Evolutionary conservation across 2,888 invertebrate genomes (phyloP).

Genomic region (Cabera pusaria): DNA sequence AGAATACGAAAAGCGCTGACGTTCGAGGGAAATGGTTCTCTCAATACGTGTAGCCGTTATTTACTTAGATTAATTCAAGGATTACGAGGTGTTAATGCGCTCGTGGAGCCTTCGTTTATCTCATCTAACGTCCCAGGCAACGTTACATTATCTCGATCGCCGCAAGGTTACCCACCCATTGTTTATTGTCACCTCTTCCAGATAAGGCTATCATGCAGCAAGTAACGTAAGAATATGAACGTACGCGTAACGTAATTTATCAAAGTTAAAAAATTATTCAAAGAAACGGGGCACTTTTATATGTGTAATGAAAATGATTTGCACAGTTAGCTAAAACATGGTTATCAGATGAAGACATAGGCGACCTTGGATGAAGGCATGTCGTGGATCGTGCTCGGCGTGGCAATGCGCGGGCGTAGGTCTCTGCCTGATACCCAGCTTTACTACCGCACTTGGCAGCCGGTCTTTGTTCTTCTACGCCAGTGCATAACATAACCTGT

Average conservation of each 20-base stretch:
- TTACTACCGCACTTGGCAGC: slow-evolving; percentile 24
- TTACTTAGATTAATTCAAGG: slow-evolving; percentile 5
- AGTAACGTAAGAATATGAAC: slow-evolving; percentile 22
- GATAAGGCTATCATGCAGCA: slow-evolving; percentile 52
- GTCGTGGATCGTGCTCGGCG: slow-evolving; percentile 57
- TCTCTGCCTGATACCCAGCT: slow-evolving; percentile 42
- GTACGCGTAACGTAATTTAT: slow-evolving; percentile 22
- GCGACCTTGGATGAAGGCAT: slow-evolving; percentile 60
- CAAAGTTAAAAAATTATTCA: slow-evolving; percentile 17
- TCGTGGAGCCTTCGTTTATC: slow-evolving; percentile 47
- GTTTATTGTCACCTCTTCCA: slow-evolving; percentile 64
- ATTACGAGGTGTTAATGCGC: slow-evolving; percentile 34
- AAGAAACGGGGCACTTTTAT: too few relatives aligned
- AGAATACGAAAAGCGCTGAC: too few relatives aligned
- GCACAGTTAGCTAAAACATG: slow-evolving; percentile 7
- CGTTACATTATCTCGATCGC: slow-evolving; percentile 49
- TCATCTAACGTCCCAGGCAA: slow-evolving; percentile 33
- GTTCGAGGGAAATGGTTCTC: too few relatives aligned
- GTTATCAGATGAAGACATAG: slow-evolving; percentile 36
- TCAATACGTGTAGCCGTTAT: background rate
- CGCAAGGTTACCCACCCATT: slow-evolving; percentile 66
- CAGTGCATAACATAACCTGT: slow-evolving; percentile 23
- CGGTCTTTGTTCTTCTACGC: slow-evolving; percentile 50
- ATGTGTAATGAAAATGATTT: too few relatives aligned
- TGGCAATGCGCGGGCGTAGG: slow-evolving; percentile 51